phyloP scores from a whole-genome alignment of 2,113 vertebrate genomes.

The Epinephelus cyanopodus region DNA sequence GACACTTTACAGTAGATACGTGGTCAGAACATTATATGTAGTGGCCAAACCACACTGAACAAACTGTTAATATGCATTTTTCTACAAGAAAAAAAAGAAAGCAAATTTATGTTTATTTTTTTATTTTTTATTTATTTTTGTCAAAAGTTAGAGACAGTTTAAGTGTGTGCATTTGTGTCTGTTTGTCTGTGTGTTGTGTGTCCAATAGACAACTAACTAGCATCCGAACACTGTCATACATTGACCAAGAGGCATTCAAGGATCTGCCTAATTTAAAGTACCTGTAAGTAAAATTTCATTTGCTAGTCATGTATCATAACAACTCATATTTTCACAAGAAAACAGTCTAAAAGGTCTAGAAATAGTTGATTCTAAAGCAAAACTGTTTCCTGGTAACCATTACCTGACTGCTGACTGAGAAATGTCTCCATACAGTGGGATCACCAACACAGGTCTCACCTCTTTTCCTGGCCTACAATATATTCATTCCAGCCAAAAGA shows the following conservation, averaged over 20 bases:
- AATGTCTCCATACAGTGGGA: constrained; percentile 84
- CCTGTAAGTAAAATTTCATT: constrained; percentile 85
- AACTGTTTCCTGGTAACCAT: not conserved
- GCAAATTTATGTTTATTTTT: too few relatives aligned
- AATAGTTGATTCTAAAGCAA: not conserved
- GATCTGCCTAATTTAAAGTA: constrained; percentile 90
- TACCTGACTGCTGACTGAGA: constrained; percentile 6
- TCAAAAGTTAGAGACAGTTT: not conserved
- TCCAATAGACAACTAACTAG: constrained; percentile 89
- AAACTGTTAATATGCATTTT: not conserved
- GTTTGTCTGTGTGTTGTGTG: constrained; percentile 18
- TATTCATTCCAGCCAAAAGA: constrained; percentile 87
- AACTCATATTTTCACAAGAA: not conserved
- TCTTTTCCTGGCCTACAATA: constrained; percentile 87
- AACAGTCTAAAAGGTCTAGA: not conserved
- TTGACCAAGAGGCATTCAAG: constrained; percentile 88
- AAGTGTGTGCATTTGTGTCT: constrained; percentile 25
- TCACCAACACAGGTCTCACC: constrained; percentile 91
- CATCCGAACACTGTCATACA: constrained; percentile 86
- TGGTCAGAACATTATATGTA: not conserved
- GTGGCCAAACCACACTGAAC: not conserved
- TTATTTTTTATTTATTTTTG: too few relatives aligned
- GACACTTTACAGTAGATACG: not conserved
- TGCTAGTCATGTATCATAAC: not conserved
- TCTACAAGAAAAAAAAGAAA: not conserved